Percentiles rank a stretch among this genome's conserved stretches.
Evolutionary conservation across 1,140 invertebrate genomes (phyloP).

Genomic region (Drosophila melanogaster): DNA sequence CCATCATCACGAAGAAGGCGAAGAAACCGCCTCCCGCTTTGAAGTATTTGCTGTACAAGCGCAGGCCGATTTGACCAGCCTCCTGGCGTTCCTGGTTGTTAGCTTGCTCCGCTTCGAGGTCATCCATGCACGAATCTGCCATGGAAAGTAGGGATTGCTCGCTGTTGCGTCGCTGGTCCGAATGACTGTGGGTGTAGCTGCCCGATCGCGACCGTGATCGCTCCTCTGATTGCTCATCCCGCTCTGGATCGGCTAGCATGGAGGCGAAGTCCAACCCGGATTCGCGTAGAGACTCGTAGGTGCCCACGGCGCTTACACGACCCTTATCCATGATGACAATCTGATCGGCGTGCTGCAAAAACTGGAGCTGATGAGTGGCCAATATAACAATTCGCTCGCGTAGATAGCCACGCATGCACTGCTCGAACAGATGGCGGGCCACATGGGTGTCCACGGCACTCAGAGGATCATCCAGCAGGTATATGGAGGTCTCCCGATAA

Average conservation of each 20-base stretch:
- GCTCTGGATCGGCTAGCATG: constrained; percentile 86
- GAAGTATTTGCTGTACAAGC: constrained; percentile 87
- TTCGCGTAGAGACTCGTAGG: constrained; percentile 87
- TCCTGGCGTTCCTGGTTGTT: constrained; percentile 86
- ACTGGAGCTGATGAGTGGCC: constrained; percentile 95
- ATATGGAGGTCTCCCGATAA: constrained; percentile 92
- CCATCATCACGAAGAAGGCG: constrained; percentile 85
- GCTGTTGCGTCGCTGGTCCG: constrained; percentile 81
- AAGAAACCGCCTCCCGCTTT: constrained; percentile 86
- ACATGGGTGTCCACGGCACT: constrained; percentile 92
- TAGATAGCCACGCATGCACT: constrained; percentile 89
- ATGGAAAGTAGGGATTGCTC: constrained; percentile 85
- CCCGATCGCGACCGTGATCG: constrained; percentile 63
- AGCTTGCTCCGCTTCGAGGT: constrained; percentile 64
- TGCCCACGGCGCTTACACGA: constrained; percentile 86
- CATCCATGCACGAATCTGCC: constrained; percentile 86
- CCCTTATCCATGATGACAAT: constrained; percentile 88
- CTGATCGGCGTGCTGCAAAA: constrained; percentile 90
- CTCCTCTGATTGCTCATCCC: constrained; percentile 80
- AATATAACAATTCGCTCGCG: constrained; percentile 89
- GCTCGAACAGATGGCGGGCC: constrained; percentile 88
- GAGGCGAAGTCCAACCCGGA: constrained; percentile 88
- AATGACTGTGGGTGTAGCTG: constrained; percentile 60
- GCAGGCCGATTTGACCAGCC: constrained; percentile 86
- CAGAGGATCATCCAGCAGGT: constrained; percentile 93